A percentile compares a stretch with the other conserved stretches of the same genome.
Conservation (phyloP, 2,113 vertebrate genomes). For the Microtus richardsoni region DNA sequence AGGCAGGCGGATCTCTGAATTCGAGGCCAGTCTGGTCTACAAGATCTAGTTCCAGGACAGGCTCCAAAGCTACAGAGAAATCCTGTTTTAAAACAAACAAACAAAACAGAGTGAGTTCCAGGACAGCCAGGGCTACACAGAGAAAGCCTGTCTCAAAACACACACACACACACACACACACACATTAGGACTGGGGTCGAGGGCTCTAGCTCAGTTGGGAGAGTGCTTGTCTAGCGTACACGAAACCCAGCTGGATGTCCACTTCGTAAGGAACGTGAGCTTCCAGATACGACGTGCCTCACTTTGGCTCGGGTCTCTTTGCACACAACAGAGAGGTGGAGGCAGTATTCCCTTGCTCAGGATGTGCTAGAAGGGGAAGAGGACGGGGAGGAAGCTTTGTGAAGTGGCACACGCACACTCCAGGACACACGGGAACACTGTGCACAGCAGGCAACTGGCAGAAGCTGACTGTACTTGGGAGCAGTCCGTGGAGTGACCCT, state of each 20-base stretch:
- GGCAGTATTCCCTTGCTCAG: fast-evolving
- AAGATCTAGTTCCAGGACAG: no score
- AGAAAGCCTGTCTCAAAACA: no score
- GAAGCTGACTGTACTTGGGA: neutral
- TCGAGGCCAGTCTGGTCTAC: no score
- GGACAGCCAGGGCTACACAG: no score
- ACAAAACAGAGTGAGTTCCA: no score
- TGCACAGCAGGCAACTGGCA: neutral
- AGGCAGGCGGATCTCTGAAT: no score
- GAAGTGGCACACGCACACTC: fast-evolving
- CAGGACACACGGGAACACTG: fast-evolving
- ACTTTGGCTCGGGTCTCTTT: neutral
- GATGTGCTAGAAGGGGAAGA: neutral
- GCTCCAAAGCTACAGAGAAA: no score
- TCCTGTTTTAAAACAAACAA: no score
- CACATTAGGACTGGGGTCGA: no score
- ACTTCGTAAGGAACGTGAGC: neutral
- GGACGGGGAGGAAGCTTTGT: fast-evolving
- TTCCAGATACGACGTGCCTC: neutral
- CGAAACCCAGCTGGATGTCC: neutral
- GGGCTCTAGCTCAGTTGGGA: neutral
- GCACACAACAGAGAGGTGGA: neutral
- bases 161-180: no score
- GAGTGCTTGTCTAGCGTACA: neutral
- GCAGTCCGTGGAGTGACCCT: neutral